Base-by-base conservation (phyloP, 2,888 invertebrate genomes). In the Mesochorus sp. region DNA sequence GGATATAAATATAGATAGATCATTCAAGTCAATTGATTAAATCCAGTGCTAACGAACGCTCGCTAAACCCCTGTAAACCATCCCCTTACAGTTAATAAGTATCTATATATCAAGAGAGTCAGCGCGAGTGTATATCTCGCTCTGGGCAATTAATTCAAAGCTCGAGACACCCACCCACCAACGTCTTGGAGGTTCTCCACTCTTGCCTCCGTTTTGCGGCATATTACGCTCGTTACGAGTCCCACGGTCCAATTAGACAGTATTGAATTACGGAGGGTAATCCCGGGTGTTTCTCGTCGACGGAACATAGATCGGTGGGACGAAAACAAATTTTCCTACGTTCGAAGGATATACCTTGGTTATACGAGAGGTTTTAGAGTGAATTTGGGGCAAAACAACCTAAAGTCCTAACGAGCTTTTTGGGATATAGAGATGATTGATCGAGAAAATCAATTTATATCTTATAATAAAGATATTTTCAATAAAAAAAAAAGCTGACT, bases 221-320 rank as follows among this genome's bases (percentile, higher is more conserved):
- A 83, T 84, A 84, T 82, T 84, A 82, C 81, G 79, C 79, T 83
- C 82, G 84, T 85, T 84, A 80, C 82, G 81, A 55, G 66, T 82
- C 81, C 76, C 81, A 80, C 84, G 83, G 83, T 85, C 80, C 85
- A 86, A 88, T 88, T 85, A 87, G 82, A 79, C 80, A 73, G 64
- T 81, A 86, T 85, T 83, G 83, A 86, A 85, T 88, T 86, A 87
- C 85, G 49, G 83, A 82, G 80, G 83, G 81, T 85, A 87, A 88
- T 86, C 82, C 82, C 72, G 67, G 74, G 55, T 57, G 72, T 62
- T 76, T 76, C 47, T 5, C 62, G 70, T 80, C 67, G 80, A 44
- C 28, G 12, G 19, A 5, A 19, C 4, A 37, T 39, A 10, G 42
- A 31, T 53, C 49, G 39, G 26, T 24, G 79, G 68, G 67, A 67